Base-by-base conservation (phyloP, 2,113 vertebrate species). In the Periophthalmodon schlosseri region DNA sequence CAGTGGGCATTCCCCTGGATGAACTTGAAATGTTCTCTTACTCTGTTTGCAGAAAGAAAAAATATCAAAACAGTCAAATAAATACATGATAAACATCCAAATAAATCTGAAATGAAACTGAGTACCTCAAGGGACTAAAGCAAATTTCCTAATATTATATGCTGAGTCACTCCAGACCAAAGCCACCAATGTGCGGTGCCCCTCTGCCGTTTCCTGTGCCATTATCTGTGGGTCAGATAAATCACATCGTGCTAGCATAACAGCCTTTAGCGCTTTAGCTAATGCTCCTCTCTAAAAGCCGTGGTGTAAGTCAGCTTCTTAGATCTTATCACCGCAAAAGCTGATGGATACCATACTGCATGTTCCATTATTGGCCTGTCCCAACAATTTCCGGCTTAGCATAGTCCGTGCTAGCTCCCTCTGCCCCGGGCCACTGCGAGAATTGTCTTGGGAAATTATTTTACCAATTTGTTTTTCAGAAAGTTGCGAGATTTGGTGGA, bases 301-400 rank as follows among this genome's bases (percentile, higher is more conserved):
- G 12, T 1, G 20, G 4, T 65, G 28, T 56, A 33, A 34, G 60
- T 63, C 15, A 5, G 14, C 39, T 64, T 72, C 54, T 60, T 47
- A 74, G 75, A 83, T 84, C n/a, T 74, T 69, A 77, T 82, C 74
- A 46, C 69, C 34, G 34, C 74, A 74, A 46, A 21, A 16, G 70
- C 80, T 81, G 70, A 73, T 71, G 72, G 52, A 73, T 70, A 49
- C 23, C 52, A 7, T 44, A 21, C 73, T 58, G 39, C 69, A 67
- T 49, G 58, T 23, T 68, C 12, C 28, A 24, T 66, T 39, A 15
- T 74, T 69, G 64, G 18, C 69, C 71, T 74, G 69, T 71, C 44
- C 47, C 13, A 20, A 60, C 70, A 82, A 81, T 81, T 85, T 88
- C 81, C 82, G 82, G 71, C 44, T 14, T 68, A 58, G 28, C 72